Evolutionary conservation across 2,888 invertebrate species (phyloP).

Genomic region (Cantharis rustica): DNA sequence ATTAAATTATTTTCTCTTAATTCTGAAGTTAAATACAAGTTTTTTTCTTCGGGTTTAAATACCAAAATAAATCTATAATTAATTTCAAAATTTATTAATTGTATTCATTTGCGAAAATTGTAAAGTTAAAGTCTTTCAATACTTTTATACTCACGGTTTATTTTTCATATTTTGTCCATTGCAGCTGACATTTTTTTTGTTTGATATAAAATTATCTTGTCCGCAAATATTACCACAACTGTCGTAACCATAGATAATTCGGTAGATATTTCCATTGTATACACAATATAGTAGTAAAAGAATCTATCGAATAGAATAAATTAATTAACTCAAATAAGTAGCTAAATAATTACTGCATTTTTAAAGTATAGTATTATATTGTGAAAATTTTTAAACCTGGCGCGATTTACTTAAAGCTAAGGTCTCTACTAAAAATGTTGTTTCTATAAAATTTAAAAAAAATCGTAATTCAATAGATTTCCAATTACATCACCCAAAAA

Average conservation of each 20-base stretch:
- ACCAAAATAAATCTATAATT: slow-evolving; percentile 15
- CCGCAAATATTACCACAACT: slow-evolving; percentile 70
- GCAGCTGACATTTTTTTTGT: slow-evolving; percentile 51
- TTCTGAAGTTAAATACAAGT: slow-evolving; percentile 1
- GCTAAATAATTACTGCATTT: too few species aligned
- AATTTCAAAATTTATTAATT: not conserved
- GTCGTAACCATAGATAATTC: slow-evolving; percentile 67
- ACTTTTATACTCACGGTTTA: slow-evolving; percentile 46
- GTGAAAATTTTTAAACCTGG: too few species aligned
- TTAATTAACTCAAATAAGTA: not conserved
- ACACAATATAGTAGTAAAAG: slow-evolving; percentile 52
- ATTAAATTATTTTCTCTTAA: not conserved
- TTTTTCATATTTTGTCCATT: slow-evolving; percentile 55
- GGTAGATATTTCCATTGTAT: slow-evolving; percentile 61
- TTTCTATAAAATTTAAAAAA: too few species aligned
- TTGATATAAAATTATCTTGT: slow-evolving; percentile 49
- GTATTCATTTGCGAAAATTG: not conserved
- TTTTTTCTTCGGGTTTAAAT: slow-evolving; percentile 14
- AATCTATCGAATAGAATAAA: slow-evolving; percentile 34
- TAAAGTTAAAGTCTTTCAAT: not conserved
- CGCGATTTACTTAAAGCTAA: too few species aligned
- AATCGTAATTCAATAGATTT: too few species aligned
- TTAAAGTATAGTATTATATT: too few species aligned
- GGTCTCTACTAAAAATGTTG: too few species aligned
- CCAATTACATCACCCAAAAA: too few species aligned